Base-by-base conservation (phyloP, 2,113 vertebrate species). In the Petroica traversi region DNA sequence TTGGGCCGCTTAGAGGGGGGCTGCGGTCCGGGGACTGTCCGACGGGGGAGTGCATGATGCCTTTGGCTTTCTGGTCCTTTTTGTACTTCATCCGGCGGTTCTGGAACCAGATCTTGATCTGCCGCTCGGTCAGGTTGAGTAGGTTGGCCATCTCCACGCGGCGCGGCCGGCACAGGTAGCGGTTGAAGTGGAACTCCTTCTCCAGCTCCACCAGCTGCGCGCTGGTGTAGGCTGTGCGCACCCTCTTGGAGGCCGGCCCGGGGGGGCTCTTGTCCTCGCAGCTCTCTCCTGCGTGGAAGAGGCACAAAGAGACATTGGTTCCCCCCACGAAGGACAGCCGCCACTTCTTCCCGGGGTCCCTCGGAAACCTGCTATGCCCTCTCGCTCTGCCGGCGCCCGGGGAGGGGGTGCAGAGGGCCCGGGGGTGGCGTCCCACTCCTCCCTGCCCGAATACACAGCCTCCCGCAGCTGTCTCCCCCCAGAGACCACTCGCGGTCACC, bases 21-120 rank as follows among this genome's bases (percentile, higher is more conserved):
- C 99, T 99, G 88, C 99, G 98, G 93, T 99, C 99, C 20, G 99
- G 99, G 83, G 99, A 99, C 98, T 99, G 99, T 85, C 99, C 99
- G 38, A 99, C 98, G 14, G 99, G 99, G 64, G 99, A 99, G 97
- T 99, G 99, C 97, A 99, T 98, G 92, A 99, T 99, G 96, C 99
- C 99, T 98, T 99, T 99, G 92, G 99, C 98, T 98, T 99, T 99
- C 98, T 99, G 99, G 97, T 99, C 99, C 98, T 99, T 99, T 98
- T 99, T 99, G 98, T 99, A 99, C 97, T 99, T 99, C 99, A 99
- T 99, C 96, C 99, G 98, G 92, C 99, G 96, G 98, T 99, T 99
- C 97, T 99, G 99, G 98, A 99, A 99, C 99, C 99, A 99, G 98
- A 99, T 99, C 98, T 99, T 99, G 96, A 99, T 99, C 98, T 99